phyloP scores from a whole-genome alignment of 2,113 vertebrate genomes.

The Gopherus evgoodei region DNA sequence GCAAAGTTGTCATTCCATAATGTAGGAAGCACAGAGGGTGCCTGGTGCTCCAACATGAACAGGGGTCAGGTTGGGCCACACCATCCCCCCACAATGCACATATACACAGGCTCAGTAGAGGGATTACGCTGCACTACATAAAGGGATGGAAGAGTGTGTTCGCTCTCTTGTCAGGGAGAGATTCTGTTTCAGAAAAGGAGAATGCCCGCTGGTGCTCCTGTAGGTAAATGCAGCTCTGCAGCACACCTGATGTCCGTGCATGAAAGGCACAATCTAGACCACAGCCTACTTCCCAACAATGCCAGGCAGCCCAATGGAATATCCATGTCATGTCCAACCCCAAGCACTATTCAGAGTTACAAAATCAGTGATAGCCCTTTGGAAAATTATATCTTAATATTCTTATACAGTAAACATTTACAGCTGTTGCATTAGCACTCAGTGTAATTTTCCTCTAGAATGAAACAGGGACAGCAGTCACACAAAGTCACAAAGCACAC shows the following conservation, averaged over 20 bases:
- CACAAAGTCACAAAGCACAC: too few species aligned
- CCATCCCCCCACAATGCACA: too few species aligned
- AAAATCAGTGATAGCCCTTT: not conserved
- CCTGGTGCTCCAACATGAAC: not conserved
- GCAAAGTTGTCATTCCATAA: not conserved
- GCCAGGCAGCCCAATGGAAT: not conserved
- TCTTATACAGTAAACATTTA: not conserved
- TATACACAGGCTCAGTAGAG: too few species aligned
- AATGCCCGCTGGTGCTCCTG: not conserved
- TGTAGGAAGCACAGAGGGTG: not conserved
- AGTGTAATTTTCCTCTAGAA: too few species aligned
- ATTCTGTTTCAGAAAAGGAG: not conserved
- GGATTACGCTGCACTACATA: too few species aligned
- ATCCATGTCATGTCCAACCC: not conserved
- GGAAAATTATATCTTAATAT: not conserved
- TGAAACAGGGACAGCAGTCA: too few species aligned
- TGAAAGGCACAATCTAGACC: too few species aligned
- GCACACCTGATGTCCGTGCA: not conserved
- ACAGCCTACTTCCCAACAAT: too few species aligned
- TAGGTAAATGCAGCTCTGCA: not conserved
- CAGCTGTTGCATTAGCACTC: too few species aligned
- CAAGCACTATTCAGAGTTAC: not conserved
- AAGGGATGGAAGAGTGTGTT: too few species aligned
- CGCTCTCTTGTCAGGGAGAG: not conserved
- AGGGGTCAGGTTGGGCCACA: not conserved